Conservation (phyloP, 2,888 invertebrate genomes). For the Drymonia ruficornis region DNA sequence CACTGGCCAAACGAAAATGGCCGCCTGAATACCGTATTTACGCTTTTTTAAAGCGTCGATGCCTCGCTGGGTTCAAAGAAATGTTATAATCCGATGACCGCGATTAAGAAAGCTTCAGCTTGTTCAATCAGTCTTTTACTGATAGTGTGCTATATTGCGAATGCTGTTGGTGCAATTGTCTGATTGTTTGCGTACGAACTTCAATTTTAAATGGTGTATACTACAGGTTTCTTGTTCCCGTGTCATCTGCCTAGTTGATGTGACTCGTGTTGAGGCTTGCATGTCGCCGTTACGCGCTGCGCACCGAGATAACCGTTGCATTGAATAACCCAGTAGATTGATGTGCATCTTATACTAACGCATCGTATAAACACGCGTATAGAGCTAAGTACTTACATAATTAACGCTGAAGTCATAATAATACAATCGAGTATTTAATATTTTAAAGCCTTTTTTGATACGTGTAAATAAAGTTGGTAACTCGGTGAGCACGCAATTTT, state of each 20-base stretch:
- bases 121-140: slow-evolving; percentile 1
- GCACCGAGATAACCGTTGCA: slow-evolving; percentile 44
- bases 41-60: background rate
- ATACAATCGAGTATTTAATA: background rate
- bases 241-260: slow-evolving; percentile 21
- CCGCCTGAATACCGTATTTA: slow-evolving; percentile 1
- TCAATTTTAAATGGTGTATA: background rate
- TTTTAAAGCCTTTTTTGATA: background rate
- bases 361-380: background rate
- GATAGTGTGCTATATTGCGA: background rate
- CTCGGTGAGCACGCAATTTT: slow-evolving; percentile 38
- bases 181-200: background rate
- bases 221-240: slow-evolving; percentile 24
- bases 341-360: background rate
- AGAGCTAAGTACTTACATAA: no score
- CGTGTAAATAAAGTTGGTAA: slow-evolving; percentile 29
- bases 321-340: background rate
- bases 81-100: background rate
- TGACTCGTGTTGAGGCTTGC: slow-evolving; percentile 46
- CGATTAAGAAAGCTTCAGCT: slow-evolving; percentile 4
- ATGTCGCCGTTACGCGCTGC: slow-evolving; percentile 37
- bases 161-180: background rate
- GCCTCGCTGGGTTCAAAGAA: background rate
- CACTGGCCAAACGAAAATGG: background rate
- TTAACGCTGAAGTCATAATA: background rate